These are phyloP conservation scores for Gryllus longicercus DNA, from an alignment of 2,888 invertebrate genomes.

Conservation along the genomic window DNA sequence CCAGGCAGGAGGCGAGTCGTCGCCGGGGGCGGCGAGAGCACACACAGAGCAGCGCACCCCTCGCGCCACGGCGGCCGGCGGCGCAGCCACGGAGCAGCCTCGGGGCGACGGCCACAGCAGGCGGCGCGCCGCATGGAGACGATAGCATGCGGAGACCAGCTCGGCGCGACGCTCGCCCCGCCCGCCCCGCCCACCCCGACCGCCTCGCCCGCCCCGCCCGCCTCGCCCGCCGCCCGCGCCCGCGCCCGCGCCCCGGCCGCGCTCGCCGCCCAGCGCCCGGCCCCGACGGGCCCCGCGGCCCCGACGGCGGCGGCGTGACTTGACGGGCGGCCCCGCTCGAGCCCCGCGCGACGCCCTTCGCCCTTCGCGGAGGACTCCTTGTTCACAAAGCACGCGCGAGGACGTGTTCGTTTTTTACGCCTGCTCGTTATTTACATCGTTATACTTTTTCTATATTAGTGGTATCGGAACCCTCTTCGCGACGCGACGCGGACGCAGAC, in stretches of 20 bases:
- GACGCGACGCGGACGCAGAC: too few relatives aligned
- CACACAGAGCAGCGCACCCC: background rate
- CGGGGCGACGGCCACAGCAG: background rate
- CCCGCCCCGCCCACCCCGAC: background rate
- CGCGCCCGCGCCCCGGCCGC: background rate
- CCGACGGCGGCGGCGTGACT: background rate
- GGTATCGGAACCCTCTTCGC: too few relatives aligned
- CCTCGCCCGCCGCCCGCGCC: background rate
- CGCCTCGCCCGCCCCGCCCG: background rate
- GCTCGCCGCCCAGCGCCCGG: background rate
- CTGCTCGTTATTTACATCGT: too few relatives aligned
- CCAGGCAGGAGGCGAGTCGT: background rate
- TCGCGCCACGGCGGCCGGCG: background rate
- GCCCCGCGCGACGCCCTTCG: background rate
- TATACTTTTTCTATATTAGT: too few relatives aligned
- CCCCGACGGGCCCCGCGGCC: background rate
- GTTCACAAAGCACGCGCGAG: too few relatives aligned
- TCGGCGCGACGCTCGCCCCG: background rate
- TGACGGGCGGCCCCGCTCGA: background rate
- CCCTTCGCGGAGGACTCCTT: too few relatives aligned
- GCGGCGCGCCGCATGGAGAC: background rate
- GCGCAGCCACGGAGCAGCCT: background rate
- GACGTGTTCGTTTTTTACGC: too few relatives aligned
- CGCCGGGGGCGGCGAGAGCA: background rate
- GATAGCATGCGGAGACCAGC: background rate